Percentiles rank a stretch among this genome's conserved stretches.
Conservation (phyloP, 2,888 invertebrate species). For the Aphidius colemani region DNA sequence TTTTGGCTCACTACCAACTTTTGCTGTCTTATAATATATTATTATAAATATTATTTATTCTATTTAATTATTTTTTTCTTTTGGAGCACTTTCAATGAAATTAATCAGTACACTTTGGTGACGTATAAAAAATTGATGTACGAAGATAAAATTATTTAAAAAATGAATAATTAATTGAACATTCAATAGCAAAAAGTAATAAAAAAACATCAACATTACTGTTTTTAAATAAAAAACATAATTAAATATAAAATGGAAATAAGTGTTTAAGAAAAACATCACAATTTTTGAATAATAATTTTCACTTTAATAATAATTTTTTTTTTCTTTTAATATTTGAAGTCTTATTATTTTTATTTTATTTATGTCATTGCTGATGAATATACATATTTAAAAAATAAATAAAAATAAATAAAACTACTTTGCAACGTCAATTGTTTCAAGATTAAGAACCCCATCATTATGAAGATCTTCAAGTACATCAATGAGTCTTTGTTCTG, state of each 20-base stretch:
- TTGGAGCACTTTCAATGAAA: too few species aligned
- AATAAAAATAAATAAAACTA: not conserved
- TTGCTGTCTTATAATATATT: too few species aligned
- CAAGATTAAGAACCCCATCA: slow-evolving; percentile 70
- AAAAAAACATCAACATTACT: too few species aligned
- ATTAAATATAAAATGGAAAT: too few species aligned
- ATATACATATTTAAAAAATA: not conserved
- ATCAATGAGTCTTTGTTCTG: slow-evolving; percentile 76
- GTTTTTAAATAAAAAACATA: too few species aligned
- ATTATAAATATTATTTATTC: too few species aligned
- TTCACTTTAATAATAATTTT: not conserved
- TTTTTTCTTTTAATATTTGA: not conserved
- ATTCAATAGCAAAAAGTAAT: too few species aligned
- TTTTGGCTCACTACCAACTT: slow-evolving; percentile 29
- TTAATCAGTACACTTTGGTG: too few species aligned
- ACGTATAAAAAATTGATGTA: too few species aligned
- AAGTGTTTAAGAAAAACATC: slow-evolving; percentile 7
- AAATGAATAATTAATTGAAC: too few species aligned
- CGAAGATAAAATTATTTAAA: too few species aligned
- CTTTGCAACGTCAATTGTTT: slow-evolving; percentile 41
- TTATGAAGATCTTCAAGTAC: slow-evolving; percentile 74
- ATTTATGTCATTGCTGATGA: slow-evolving; percentile 22
- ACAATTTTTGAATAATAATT: slow-evolving; percentile 13
- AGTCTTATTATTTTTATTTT: not conserved
- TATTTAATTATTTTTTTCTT: too few species aligned